Conservation (phyloP, 2,797 vertebrate species). For the Thaleichthys pacificus region DNA sequence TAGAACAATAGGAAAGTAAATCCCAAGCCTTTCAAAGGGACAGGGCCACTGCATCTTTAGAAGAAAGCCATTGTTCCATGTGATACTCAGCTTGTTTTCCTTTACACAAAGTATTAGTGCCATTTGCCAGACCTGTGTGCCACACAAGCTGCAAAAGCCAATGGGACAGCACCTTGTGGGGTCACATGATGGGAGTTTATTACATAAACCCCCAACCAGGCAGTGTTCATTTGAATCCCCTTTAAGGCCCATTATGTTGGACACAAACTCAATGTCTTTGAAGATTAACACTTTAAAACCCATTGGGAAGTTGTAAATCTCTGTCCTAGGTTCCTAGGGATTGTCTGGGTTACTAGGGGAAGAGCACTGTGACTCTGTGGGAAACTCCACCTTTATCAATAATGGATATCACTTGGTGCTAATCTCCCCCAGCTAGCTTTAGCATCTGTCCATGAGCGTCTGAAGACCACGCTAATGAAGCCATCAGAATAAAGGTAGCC, state of each 20-base stretch:
- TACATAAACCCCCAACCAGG: slow-evolving; percentile 39
- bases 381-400: slow-evolving; percentile 38
- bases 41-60: slow-evolving; percentile 21
- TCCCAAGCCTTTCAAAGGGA: slow-evolving; percentile 4
- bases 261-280: slow-evolving; percentile 44
- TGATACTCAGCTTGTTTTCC: slow-evolving; percentile 37
- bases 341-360: slow-evolving; percentile 25
- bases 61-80: slow-evolving; percentile 32
- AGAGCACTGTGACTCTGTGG: slow-evolving; percentile 18
- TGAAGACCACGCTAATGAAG: slow-evolving; percentile 62
- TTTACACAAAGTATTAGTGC: slow-evolving; percentile 36
- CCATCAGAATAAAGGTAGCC: slow-evolving; percentile 58
- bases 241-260: slow-evolving; percentile 31
- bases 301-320: slow-evolving; percentile 49
- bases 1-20: slow-evolving; percentile 16
- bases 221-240: slow-evolving; percentile 34
- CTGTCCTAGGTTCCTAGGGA: slow-evolving; percentile 26
- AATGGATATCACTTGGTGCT: slow-evolving; percentile 23
- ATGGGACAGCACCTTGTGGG: slow-evolving; percentile 12
- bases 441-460: slow-evolving; percentile 49
- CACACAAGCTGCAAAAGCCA: slow-evolving; percentile 23
- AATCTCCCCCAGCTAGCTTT: slow-evolving; percentile 38
- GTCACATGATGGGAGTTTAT: slow-evolving; percentile 30
- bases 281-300: slow-evolving; percentile 51
- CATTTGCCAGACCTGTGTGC: slow-evolving; percentile 21